A percentile compares a stretch with the other conserved stretches of the same genome.
Evolutionary conservation across 1,140 invertebrate species (phyloP).

Genomic region (Thaumatotibia leucotreta): DNA sequence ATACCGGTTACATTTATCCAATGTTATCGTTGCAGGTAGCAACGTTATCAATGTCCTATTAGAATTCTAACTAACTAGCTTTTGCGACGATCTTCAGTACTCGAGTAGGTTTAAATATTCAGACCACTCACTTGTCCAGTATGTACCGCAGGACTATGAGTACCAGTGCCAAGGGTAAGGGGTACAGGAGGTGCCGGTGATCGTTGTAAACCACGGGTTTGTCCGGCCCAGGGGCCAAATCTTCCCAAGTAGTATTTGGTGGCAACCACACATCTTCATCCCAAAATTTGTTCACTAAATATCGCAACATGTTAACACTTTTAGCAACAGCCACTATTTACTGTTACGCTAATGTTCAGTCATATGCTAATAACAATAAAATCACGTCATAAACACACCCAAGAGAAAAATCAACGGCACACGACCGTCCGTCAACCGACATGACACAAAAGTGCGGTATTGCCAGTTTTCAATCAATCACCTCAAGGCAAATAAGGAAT

Average conservation of each 20-base stretch:
- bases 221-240: slow-evolving; percentile 87
- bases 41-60: slow-evolving; percentile 18
- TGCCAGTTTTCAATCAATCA: neutral
- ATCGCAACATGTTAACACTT: slow-evolving; percentile 52
- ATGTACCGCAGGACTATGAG: slow-evolving; percentile 85
- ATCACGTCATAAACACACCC: slow-evolving; percentile 45
- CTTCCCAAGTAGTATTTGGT: slow-evolving; percentile 92
- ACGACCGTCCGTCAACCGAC: slow-evolving; percentile 24
- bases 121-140: slow-evolving; percentile 86
- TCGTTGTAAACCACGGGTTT: slow-evolving; percentile 87
- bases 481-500: neutral
- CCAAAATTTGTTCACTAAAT: slow-evolving; percentile 84
- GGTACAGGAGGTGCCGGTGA: slow-evolving; percentile 88
- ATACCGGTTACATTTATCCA: neutral
- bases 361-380: slow-evolving; percentile 28
- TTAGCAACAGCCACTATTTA: neutral
- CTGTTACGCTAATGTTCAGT: neutral
- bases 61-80: slow-evolving; percentile 12
- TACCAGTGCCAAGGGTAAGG: slow-evolving; percentile 87
- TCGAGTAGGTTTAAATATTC: slow-evolving; percentile 13
- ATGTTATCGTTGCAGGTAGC: slow-evolving; percentile 15
- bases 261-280: slow-evolving; percentile 90
- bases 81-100: neutral
- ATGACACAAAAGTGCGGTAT: slow-evolving; percentile 25
- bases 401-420: slow-evolving; percentile 26